Evolutionary conservation across 2,888 invertebrate genomes (phyloP).

Genomic region (Pedicia rivosa): DNA sequence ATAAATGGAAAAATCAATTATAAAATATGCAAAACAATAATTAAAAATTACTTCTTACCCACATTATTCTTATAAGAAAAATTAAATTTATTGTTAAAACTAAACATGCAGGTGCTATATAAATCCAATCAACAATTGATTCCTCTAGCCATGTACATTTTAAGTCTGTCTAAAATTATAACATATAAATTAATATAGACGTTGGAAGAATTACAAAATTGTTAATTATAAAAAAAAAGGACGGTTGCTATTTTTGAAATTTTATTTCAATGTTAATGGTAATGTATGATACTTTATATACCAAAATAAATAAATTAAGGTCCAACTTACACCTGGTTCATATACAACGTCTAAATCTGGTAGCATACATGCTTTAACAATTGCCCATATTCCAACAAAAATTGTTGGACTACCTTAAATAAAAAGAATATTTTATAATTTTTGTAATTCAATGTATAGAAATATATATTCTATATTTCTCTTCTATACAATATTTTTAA

Average conservation of each 20-base stretch:
- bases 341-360: no score
- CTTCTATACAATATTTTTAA: slow-evolving; percentile 36
- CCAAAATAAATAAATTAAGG: no score
- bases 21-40: neutral
- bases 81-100: slow-evolving; percentile 70
- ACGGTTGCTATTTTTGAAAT: no score
- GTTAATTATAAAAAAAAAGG: no score
- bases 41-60: slow-evolving; percentile 51
- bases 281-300: no score
- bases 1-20: slow-evolving; percentile 10
- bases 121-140: slow-evolving; percentile 73
- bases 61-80: slow-evolving; percentile 74
- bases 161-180: slow-evolving; percentile 28
- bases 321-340: no score
- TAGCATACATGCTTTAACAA: slow-evolving; percentile 24
- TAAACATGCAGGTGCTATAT: slow-evolving; percentile 65
- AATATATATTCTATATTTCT: no score
- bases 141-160: slow-evolving; percentile 69
- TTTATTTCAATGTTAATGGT: no score
- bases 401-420: slow-evolving; percentile 28
- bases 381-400: slow-evolving; percentile 24
- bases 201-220: no score
- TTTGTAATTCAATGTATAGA: neutral
- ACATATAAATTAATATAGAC: no score
- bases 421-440: no score